phyloP scores from a whole-genome alignment of 2,113 vertebrate genomes.

The Salminus brasiliensis region DNA sequence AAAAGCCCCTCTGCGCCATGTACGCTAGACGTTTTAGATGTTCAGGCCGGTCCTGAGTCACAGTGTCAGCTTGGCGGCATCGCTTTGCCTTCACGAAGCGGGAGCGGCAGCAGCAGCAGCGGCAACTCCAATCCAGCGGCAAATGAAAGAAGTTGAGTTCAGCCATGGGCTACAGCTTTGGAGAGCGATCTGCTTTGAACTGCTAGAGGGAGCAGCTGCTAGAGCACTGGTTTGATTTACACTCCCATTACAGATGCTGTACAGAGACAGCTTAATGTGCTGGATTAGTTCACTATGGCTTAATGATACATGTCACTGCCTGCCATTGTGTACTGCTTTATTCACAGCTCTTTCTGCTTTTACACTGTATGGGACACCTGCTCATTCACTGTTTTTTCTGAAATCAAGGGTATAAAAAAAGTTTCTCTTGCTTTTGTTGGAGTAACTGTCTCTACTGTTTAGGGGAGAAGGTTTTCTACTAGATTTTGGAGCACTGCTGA shows the following conservation, averaged over 20 bases:
- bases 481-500: no score
- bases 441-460: no score
- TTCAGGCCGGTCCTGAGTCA: background rate
- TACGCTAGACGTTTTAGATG: background rate
- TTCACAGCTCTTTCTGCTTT: background rate
- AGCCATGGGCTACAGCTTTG: background rate
- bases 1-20: background rate
- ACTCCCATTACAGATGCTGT: background rate
- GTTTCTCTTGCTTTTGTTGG: no score
- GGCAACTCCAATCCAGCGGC: background rate
- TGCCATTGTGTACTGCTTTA: background rate
- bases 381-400: background rate
- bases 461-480: no score
- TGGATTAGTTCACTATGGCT: background rate
- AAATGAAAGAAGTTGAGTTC: background rate
- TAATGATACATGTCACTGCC: background rate
- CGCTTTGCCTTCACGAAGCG: background rate
- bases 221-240: background rate
- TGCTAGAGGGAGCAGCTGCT: constrained; percentile 1
- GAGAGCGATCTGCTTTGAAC: background rate
- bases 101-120: no score
- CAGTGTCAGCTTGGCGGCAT: background rate
- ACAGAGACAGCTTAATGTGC: background rate
- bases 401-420: no score
- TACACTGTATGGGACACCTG: background rate